Evolutionary conservation across 2,113 vertebrate species (phyloP), one percentile per base, ranked within the genome.

Genomic region (Crotalus tigris): DNA sequence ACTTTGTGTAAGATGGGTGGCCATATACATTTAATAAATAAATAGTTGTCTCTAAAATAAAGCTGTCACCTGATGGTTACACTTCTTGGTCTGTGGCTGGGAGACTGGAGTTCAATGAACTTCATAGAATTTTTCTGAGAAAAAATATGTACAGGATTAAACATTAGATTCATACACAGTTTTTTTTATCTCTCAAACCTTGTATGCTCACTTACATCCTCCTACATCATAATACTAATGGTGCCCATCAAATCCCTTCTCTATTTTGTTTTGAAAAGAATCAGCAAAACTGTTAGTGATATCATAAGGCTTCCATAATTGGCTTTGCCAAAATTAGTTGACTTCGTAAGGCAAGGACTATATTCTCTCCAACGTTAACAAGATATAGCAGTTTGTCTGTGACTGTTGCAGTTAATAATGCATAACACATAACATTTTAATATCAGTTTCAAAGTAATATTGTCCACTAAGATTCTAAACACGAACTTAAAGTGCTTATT

Each of bases 111-210:
- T 75, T 49, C 49, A 69, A 33, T 75, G 46, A 33, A 53, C 8
- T 33, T 29, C 2, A 2, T 46, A 54, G 33, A 29, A 58, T 39
- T 19, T 57, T 49, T 24, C 10, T 55, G 24, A 15, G 24, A 23
- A 33, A 81, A 81, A 85, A 24, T 57, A 57, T 53, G 13, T n/a
- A 44, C 1, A 15, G 69, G 13, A 49, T 49, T 10, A 51, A 53
- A 29, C 75, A 57, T 90, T 9, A 87, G 85, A 2, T 9, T 26
- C 11, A 49, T 81, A 92, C 46, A 86, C 26, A 39, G 49, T 46
- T 92, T 90, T 90, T 44, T 58, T 86, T 90, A 91, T 90, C 39
- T 89, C 51, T 92, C 53, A 92, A 54, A 33, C 85, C 44, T 87
- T 53, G 19, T 59, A 11, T 59, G 44, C 53, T 88, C 87, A 92